Percentiles rank a stretch among this genome's conserved stretches.
phyloP scores from a whole-genome alignment of 2,888 invertebrate genomes.

The Clistopyga incitator region DNA sequence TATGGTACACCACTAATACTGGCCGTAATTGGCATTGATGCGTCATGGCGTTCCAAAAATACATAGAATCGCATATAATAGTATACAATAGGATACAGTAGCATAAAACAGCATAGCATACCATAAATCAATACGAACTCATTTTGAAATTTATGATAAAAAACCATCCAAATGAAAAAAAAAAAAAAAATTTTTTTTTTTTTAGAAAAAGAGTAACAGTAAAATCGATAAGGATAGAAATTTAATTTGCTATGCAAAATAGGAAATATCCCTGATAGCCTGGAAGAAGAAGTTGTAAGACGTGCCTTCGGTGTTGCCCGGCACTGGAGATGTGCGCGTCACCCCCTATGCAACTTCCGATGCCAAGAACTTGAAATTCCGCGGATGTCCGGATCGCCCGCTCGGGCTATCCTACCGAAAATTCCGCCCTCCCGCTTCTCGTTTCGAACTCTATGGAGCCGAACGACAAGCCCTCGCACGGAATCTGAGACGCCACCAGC shows the following conservation, averaged over 20 bases:
- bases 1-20: too few species aligned
- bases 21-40: too few species aligned
- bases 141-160: too few species aligned
- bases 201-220: not conserved
- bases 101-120: too few species aligned
- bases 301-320: constrained; percentile 42
- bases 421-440: constrained; percentile 28
- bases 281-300: constrained; percentile 41
- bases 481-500: constrained; percentile 39
- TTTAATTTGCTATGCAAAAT: constrained; percentile 39
- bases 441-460: not conserved
- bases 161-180: not conserved
- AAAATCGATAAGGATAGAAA: constrained; percentile 11
- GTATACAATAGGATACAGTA: too few species aligned
- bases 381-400: constrained; percentile 54
- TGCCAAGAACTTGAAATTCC: constrained; percentile 68
- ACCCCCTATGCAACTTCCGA: constrained; percentile 43
- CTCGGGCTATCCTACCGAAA: constrained; percentile 56
- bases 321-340: not conserved
- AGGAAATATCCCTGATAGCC: not conserved
- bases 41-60: too few species aligned
- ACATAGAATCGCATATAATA: too few species aligned
- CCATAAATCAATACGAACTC: too few species aligned
- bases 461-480: constrained; percentile 38
- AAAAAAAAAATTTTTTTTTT: too few species aligned